Conservation (phyloP, 2,888 invertebrate species). For the Conchocele bisecta region DNA sequence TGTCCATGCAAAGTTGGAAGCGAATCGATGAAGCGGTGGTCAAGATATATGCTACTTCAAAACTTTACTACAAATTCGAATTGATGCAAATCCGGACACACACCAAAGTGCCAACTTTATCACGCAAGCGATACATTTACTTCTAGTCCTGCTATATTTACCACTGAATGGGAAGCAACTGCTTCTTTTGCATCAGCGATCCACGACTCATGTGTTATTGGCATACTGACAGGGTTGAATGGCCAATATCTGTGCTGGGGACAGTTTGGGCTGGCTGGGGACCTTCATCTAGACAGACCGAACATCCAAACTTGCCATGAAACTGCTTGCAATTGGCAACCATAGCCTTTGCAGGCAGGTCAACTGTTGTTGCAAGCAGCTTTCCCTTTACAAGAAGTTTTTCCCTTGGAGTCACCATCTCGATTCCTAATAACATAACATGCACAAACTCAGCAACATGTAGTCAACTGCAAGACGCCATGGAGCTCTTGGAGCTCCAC, state of each 20-base stretch:
- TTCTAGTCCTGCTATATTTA: no score
- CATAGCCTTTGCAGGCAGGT: conserved; percentile 28
- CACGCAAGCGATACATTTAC: background rate
- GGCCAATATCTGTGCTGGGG: conserved; percentile 17
- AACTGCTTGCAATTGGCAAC: conserved; percentile 26
- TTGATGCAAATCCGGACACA: background rate
- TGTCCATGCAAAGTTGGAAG: no score
- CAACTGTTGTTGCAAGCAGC: conserved; percentile 6
- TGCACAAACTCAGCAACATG: no score
- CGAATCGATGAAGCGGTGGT: no score
- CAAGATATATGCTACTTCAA: no score
- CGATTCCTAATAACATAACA: conserved; percentile 12
- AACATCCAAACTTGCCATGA: conserved; percentile 28
- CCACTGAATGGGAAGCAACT: no score
- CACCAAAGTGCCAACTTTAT: no score
- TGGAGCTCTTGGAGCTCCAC: no score
- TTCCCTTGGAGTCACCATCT: conserved; percentile 3
- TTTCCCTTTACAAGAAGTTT: background rate
- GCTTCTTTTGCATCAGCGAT: no score
- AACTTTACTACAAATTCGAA: no score
- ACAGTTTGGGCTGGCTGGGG: background rate
- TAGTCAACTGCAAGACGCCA: no score
- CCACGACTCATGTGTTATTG: background rate
- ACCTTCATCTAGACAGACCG: conserved; percentile 27
- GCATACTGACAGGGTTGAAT: background rate